Evolutionary conservation across 1,140 invertebrate genomes (phyloP).

Genomic region (Lepidurus couesii): DNA sequence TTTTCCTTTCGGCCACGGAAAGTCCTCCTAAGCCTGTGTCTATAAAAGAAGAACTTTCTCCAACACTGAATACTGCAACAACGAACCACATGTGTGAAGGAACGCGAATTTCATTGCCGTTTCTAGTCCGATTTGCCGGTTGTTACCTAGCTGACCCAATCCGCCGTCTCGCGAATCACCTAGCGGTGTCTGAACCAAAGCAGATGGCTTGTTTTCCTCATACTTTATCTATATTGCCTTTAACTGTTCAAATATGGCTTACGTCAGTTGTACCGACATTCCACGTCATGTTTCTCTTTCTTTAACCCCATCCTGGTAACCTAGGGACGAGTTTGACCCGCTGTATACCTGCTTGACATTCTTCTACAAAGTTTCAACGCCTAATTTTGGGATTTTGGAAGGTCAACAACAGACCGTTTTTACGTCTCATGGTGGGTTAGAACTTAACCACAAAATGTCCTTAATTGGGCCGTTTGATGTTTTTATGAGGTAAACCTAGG

Average conservation of each 20-base stretch:
- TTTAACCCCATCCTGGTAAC: background rate
- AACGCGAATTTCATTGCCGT: background rate
- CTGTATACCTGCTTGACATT: background rate
- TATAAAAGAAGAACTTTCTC: constrained; percentile 7
- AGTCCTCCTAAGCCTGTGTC: background rate
- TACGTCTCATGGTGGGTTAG: background rate
- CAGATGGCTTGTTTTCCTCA: background rate
- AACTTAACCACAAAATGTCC: background rate
- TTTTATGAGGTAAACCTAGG: background rate
- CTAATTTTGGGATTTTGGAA: background rate
- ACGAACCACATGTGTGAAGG: background rate
- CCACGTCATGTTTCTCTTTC: background rate
- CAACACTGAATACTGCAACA: background rate
- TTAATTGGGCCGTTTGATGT: background rate
- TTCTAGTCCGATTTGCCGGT: background rate
- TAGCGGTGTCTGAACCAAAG: background rate
- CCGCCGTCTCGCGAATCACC: background rate
- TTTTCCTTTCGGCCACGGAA: constrained; percentile 8
- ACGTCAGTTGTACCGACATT: background rate
- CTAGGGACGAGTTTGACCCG: background rate
- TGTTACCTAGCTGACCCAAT: background rate
- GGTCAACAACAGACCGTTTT: background rate
- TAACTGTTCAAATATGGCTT: background rate
- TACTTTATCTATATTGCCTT: background rate
- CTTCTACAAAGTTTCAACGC: background rate